A percentile compares a stretch with the other conserved stretches of the same genome.
Conservation (phyloP, 2,888 invertebrate genomes). For the Temnothorax ravouxi region DNA sequence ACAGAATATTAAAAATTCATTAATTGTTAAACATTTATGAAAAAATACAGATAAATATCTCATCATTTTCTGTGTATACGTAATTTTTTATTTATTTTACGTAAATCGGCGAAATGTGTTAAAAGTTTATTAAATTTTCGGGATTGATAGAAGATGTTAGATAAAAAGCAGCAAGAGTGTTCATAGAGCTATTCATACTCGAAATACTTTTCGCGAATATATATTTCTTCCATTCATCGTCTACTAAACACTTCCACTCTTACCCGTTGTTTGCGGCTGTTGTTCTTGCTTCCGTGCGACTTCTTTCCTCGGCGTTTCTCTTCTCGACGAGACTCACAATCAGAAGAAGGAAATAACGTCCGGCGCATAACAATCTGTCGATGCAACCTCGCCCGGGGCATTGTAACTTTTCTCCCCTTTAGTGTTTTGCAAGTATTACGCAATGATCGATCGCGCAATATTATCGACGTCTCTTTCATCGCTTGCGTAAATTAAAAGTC, state of each 20-base stretch:
- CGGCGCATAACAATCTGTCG: slow-evolving; percentile 47
- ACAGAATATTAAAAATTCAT: too few species aligned
- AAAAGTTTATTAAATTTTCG: neutral
- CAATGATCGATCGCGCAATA: slow-evolving; percentile 32
- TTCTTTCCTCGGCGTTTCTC: slow-evolving; percentile 58
- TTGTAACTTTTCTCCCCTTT: slow-evolving; percentile 47
- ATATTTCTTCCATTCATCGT: slow-evolving; percentile 25
- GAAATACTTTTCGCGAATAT: slow-evolving; percentile 29
- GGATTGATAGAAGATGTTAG: slow-evolving; percentile 3
- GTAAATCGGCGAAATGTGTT: neutral
- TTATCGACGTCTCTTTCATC: slow-evolving; percentile 7
- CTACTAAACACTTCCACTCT: slow-evolving; percentile 36
- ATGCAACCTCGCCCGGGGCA: slow-evolving; percentile 45
- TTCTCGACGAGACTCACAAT: slow-evolving; percentile 40
- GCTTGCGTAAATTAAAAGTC: slow-evolving; percentile 13
- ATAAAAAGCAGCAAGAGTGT: neutral
- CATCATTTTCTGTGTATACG: neutral
- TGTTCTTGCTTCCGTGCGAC: slow-evolving; percentile 35
- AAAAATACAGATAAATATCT: neutral
- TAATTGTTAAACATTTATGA: neutral
- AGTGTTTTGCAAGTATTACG: slow-evolving; percentile 28
- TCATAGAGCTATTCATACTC: slow-evolving; percentile 15
- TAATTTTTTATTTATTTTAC: neutral
- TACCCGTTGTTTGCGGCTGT: slow-evolving; percentile 28
- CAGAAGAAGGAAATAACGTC: slow-evolving; percentile 54